Conservation (phyloP, 2,888 invertebrate genomes). For the Himalopsyche kuldschensis region DNA sequence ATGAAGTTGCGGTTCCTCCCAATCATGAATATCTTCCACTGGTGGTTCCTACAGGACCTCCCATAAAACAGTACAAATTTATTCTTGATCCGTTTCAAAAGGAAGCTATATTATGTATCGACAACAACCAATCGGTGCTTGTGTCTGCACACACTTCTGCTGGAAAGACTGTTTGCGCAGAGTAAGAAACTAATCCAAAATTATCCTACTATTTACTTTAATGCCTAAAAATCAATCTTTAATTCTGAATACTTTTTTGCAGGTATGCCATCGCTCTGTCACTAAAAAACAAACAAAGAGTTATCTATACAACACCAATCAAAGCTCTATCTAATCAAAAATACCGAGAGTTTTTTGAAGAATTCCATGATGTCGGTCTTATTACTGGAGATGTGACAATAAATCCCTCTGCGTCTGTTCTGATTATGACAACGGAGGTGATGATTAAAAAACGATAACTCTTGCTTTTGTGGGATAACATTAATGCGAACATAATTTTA, state of each 20-base stretch:
- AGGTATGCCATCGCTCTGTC: conserved; percentile 96
- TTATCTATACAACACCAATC: conserved; percentile 99
- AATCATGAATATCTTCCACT: conserved; percentile 75
- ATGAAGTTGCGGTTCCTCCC: conserved; percentile 94
- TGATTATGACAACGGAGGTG: conserved; percentile 99
- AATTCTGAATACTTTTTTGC: conserved; percentile 25
- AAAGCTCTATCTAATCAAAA: conserved; percentile 99
- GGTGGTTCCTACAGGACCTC: conserved; percentile 62
- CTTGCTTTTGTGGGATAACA: neutral
- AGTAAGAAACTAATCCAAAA: conserved; percentile 65
- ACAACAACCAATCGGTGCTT: conserved; percentile 96
- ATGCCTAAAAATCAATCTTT: no score
- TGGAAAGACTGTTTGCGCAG: conserved; percentile 98
- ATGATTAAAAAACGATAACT: neutral
- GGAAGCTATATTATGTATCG: conserved; percentile 94
- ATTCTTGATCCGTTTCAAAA: conserved; percentile 97
- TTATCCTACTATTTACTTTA: no score
- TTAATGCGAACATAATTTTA: no score
- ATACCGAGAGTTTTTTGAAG: conserved; percentile 95
- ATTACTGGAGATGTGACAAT: conserved; percentile 99
- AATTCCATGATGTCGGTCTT: conserved; percentile 96
- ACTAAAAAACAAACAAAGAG: conserved; percentile 90
- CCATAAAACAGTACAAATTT: conserved; percentile 92
- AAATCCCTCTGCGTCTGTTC: conserved; percentile 95
- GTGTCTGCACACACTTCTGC: conserved; percentile 99